A percentile compares a stretch with the other conserved stretches of the same genome.
These are phyloP conservation scores for Leptogaster cylindrica DNA, from an alignment of 2,888 invertebrate species.

Conservation along the genomic window DNA sequence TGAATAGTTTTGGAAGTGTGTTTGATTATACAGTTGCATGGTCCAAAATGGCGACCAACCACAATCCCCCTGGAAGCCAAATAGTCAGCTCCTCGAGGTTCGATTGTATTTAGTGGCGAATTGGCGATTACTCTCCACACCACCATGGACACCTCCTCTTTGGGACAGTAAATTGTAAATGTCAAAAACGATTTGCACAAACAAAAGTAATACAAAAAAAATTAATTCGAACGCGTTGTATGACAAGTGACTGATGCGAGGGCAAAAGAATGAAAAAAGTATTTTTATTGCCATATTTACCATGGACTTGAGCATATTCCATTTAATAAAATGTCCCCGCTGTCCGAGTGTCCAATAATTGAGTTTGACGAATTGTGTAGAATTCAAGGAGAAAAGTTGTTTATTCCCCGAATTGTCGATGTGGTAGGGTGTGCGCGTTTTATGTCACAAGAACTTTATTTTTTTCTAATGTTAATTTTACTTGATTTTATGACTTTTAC, in stretches of 20 bases:
- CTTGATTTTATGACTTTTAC: too few relatives aligned
- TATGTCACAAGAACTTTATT: constrained; percentile 1
- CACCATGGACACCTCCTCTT: too few relatives aligned
- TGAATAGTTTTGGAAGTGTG: too few relatives aligned
- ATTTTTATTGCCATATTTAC: constrained; percentile 22
- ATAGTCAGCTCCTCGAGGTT: constrained; percentile 34
- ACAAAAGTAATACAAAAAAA: background rate
- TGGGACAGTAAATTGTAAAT: too few relatives aligned
- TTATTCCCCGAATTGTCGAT: constrained; percentile 19
- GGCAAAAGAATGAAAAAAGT: background rate
- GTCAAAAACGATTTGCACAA: constrained; percentile 5
- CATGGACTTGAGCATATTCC: background rate
- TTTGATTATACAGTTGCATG: background rate
- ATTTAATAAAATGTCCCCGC: constrained; percentile 10
- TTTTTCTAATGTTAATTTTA: background rate
- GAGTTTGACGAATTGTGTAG: constrained; percentile 1
- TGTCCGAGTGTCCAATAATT: background rate
- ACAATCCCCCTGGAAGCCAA: constrained; percentile 20
- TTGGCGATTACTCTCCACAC: background rate
- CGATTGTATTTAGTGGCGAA: background rate
- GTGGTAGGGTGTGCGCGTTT: background rate
- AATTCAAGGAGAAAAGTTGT: constrained; percentile 6
- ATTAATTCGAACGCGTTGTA: background rate
- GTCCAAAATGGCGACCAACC: constrained; percentile 36
- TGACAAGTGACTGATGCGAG: background rate